Evolutionary conservation across 2,113 vertebrate genomes (phyloP), one percentile per base, ranked within the genome.

Genomic region (Actenoides lindsayi): DNA sequence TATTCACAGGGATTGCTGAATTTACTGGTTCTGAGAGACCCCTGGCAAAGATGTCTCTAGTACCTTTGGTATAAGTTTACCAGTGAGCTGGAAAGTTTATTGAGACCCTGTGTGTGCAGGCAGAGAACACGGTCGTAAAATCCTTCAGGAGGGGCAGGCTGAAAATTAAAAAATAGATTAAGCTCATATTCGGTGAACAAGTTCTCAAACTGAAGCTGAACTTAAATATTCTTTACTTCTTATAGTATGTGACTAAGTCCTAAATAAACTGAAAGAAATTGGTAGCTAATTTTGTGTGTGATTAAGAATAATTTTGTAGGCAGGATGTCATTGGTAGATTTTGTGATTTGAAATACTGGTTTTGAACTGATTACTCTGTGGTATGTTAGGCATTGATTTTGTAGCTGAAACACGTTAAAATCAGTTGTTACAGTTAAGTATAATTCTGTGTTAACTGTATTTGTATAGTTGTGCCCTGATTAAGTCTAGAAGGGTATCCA

Each of bases 91-190:
- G 17, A 39, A 85, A 56, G 69, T 79, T 78, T 84, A 82, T 94
- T 85, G 88, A 93, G 82, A 71, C 78, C 84, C 48, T 62, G 78
- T 95, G 94, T 53, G 64, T 85, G 82, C 81, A 46, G 63, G 76
- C 65, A 57, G 94, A 87, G 90, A 94, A 94, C 92, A 62, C 21
- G 70, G 53, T 35, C 67, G n/a, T 90, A 87, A 93, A 93, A 71
- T 44, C 75, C 35, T 94, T 56, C 25, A 35, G 48, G 60, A 80
- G 46, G 6, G 17, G 28, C 11, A 21, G 21, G 39, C 51, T 76
- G 64, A 62, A 76, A 80, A 73, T 82, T 19, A 37, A 83, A 59
- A 74, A 68, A 39, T 46, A 68, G 39, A 48, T 85, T n/a, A 83
- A 75, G 16, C 67, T 89, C 3, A 1, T 62, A 31, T 8, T 90